Evolutionary conservation across 2,113 vertebrate species (phyloP).

Genomic region (Chelonoidis abingdonii): DNA sequence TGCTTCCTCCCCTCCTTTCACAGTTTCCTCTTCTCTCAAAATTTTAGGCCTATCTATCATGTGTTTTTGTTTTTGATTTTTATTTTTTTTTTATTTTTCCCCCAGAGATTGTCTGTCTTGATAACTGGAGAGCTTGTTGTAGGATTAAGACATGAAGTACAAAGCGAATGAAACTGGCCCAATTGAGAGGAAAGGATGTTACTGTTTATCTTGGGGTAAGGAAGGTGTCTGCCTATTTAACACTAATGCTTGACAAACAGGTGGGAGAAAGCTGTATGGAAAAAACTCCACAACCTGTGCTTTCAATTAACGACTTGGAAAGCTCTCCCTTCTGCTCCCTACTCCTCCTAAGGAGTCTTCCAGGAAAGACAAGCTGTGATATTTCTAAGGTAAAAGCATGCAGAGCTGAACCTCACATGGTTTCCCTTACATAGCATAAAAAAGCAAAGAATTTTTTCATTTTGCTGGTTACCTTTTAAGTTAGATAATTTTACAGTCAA

Average conservation of each 20-base stretch:
- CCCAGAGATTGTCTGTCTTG: not conserved
- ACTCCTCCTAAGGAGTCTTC: not conserved
- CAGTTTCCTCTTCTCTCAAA: not conserved
- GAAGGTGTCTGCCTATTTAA: not conserved
- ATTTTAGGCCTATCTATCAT: not conserved
- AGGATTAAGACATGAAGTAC: not conserved
- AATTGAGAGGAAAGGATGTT: not conserved
- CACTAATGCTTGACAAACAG: not conserved
- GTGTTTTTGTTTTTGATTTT: not conserved
- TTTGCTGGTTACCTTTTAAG: not conserved
- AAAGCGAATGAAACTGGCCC: not conserved
- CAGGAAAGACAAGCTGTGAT: not conserved
- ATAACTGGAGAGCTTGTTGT: not conserved
- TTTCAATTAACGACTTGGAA: not conserved
- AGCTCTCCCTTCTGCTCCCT: not conserved
- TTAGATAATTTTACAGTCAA: not conserved
- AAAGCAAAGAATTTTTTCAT: not conserved
- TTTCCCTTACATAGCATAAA: conserved; percentile 12
- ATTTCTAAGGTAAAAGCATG: not conserved
- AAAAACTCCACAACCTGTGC: not conserved
- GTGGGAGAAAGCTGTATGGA: not conserved
- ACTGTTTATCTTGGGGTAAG: not conserved
- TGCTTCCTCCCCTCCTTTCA: not conserved
- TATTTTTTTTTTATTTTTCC: not conserved
- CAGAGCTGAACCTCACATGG: not conserved